Evolutionary conservation across 2,797 vertebrate species (phyloP), one percentile per base, ranked within the genome.

Genomic region (Acanthurus leucopareius): DNA sequence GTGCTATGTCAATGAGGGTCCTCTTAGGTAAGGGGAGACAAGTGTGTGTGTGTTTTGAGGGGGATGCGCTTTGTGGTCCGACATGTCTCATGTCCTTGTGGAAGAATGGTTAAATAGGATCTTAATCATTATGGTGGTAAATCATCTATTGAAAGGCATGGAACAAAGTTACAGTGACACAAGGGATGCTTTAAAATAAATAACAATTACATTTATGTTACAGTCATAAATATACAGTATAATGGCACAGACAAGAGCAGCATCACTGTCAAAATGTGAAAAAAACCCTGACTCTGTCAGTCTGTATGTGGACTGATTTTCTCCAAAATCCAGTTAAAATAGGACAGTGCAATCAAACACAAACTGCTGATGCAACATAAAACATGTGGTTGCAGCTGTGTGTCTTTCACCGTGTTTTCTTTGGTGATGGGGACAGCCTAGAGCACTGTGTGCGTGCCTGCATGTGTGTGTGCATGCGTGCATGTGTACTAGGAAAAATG

Each of bases 361-460:
- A 56, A 53, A 2, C 61, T 86, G 86, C 88, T 91, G 83, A 90
- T 57, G 16, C 40, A 72, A 80, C 82, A 66, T 54, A 74, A 83
- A 76, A 62, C 25, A 76, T 86, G 72, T 25, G 15, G 47, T 53
- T 83, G 79, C 84, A 91, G 83, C 88, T 87, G 84, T 77, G 76
- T 84, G 79, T 68, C 56, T 67, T 61, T 32, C 28, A 32, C 28
- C 67, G 16, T 63, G 8, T 86, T 86, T 79, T 70, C 73, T 82
- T 71, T 77, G 77, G 80, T 56, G 76, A 73, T 63, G 38, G 54
- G 61, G 74, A 77, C 79, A 54, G 86, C 74, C 73, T 16, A 20
- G 53, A 79, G 73, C 75, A n/a, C 13, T 52, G 10, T 25, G 53
- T 65, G 32, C 38, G 65, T 60, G 59, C 32, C 11, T n/a, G 53